Evolutionary conservation across 2,113 vertebrate genomes (phyloP), one percentile per base, ranked within the genome.

Genomic region (Typhlomys cinereus): DNA sequence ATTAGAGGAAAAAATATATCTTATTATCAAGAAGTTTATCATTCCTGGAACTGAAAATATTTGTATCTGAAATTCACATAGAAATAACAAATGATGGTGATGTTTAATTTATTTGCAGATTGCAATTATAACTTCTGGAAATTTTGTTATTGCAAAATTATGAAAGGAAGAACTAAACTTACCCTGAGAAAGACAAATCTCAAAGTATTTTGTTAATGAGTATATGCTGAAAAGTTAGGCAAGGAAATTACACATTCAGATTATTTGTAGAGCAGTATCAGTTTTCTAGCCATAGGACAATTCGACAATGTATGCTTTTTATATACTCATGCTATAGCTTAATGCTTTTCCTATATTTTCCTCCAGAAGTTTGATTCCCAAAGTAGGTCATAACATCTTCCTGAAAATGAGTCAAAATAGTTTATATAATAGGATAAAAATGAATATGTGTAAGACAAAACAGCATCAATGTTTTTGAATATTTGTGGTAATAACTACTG

Each of bases 191-290:
- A 92, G 54, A 75, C 13, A 82, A 70, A 57, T 1, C 27, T 89
- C 46, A n/a, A 5, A 66, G 54, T 29, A 76, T 73, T n/a, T 84
- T 83, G 2, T 21, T 75, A 92, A 46, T 90, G 54, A 87, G 14
- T n/a, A 67, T 50, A 90, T 70, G 6, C 10, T 85, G 57, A 88
- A n/a, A 0, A 41, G 31, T 31, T 71, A 52, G 44, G 20, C n/a
- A 94, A 92, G 54, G 23, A 93, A 92, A 88, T 82, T 67, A 62
- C 3, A 48, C 52, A 74, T 95, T 88, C 15, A 91, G 27, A 57
- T 87, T 90, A 66, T 82, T 91, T 94, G 13, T 76, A 23, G 2
- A 81, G 93, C 46, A 85, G 21, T 93, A 92, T 85, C 14, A 83
- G 59, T 70, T 82, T 87, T 67, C 9, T 27, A 89, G n/a, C 2